phyloP scores from a whole-genome alignment of 2,113 vertebrate genomes.

The Solea solea region DNA sequence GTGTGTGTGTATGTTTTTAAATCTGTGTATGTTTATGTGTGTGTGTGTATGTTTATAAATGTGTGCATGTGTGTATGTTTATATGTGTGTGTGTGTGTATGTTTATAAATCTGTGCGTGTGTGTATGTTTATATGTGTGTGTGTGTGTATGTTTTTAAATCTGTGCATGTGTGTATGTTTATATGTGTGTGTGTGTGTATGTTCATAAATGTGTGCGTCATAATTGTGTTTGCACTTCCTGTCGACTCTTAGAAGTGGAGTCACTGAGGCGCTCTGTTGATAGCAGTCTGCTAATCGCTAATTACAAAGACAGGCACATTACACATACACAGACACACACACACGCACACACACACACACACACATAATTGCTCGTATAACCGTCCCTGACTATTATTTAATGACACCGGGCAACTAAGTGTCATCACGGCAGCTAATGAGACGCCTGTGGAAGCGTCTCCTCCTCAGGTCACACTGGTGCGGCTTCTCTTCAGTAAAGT shows the following conservation, averaged over 20 bases:
- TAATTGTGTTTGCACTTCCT: constrained; percentile 75
- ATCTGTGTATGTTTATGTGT: too few species aligned
- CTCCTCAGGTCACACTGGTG: too few species aligned
- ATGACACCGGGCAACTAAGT: constrained; percentile 35
- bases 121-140: too few species aligned
- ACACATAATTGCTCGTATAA: constrained; percentile 51
- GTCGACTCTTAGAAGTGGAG: constrained; percentile 68
- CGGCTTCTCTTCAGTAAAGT: too few species aligned
- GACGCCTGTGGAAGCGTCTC: constrained; percentile 6
- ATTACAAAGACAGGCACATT: constrained; percentile 55
- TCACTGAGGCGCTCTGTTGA: constrained; percentile 68
- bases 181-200: too few species aligned
- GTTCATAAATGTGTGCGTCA: constrained; percentile 1
- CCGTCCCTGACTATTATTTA: constrained; percentile 49
- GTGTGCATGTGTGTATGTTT: too few species aligned
- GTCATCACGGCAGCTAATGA: constrained; percentile 28
- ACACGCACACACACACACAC: constrained; percentile 8
- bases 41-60: too few species aligned
- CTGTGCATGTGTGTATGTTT: too few species aligned
- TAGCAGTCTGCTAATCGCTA: constrained; percentile 67
- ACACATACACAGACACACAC: constrained; percentile 4
- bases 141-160: too few species aligned
- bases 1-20: too few species aligned
- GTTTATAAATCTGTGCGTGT: too few species aligned
- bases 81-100: too few species aligned